Conservation (phyloP, 2,888 invertebrate genomes). For the Polia nebulosa region DNA sequence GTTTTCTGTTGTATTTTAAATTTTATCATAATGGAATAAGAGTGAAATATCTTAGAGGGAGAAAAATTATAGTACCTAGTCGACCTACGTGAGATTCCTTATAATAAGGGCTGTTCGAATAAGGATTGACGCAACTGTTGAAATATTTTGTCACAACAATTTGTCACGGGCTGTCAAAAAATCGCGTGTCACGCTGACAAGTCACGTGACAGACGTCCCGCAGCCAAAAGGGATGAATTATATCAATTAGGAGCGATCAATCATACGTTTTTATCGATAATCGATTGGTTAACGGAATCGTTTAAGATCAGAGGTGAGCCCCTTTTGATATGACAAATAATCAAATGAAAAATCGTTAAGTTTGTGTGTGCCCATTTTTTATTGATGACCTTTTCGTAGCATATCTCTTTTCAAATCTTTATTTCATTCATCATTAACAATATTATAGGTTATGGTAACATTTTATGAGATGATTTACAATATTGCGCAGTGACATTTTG, state of each 20-base stretch:
- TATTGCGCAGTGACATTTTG: slow-evolving; percentile 57
- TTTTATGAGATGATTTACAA: slow-evolving; percentile 60
- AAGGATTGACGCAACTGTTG: slow-evolving; percentile 87
- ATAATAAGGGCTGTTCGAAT: slow-evolving; percentile 78
- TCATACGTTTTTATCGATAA: slow-evolving; percentile 84
- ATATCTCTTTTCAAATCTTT: slow-evolving; percentile 60
- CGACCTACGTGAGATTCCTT: slow-evolving; percentile 67
- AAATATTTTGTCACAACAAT: slow-evolving; percentile 91
- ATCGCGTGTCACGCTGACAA: slow-evolving; percentile 84
- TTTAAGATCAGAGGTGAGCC: slow-evolving; percentile 83
- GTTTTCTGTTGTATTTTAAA: slow-evolving; percentile 42
- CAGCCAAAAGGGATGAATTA: slow-evolving; percentile 83
- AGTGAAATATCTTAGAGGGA: slow-evolving; percentile 9
- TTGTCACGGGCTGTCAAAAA: slow-evolving; percentile 88
- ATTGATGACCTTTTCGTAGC: slow-evolving; percentile 61
- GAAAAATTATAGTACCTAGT: slow-evolving; percentile 31
- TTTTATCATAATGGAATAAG: slow-evolving; percentile 52
- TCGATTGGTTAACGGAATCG: slow-evolving; percentile 86
- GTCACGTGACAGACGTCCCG: slow-evolving; percentile 75
- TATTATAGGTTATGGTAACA: slow-evolving; percentile 64
- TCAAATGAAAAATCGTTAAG: slow-evolving; percentile 74
- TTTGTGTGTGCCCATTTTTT: slow-evolving; percentile 70
- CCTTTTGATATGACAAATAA: slow-evolving; percentile 84
- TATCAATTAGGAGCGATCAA: slow-evolving; percentile 87
- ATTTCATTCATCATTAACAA: slow-evolving; percentile 59